Conservation (phyloP, 2,113 vertebrate genomes). For the Chrysochloris asiatica region DNA sequence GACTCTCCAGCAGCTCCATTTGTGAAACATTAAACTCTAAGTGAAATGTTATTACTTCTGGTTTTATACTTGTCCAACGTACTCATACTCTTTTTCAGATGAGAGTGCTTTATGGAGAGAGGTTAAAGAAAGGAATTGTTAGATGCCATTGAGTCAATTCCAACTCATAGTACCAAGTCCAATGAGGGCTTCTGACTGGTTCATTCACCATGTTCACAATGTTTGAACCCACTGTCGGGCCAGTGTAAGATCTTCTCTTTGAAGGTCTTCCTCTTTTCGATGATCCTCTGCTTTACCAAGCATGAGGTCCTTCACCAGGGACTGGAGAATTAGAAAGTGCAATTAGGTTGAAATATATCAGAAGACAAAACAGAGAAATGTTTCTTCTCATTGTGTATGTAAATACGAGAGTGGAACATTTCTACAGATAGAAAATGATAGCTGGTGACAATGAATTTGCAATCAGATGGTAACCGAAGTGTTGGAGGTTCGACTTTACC, state of each 20-base stretch:
- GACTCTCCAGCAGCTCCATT: not conserved
- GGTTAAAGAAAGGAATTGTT: not conserved
- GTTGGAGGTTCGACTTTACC: not conserved
- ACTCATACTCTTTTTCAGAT: not conserved
- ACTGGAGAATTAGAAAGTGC: not conserved
- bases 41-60: not conserved
- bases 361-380: not conserved
- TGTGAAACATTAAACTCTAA: slow-evolving; percentile 5
- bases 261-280: not conserved
- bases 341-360: not conserved
- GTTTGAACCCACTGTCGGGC: not conserved
- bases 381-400: not conserved
- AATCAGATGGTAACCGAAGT: not conserved
- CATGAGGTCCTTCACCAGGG: not conserved
- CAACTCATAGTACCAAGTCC: not conserved
- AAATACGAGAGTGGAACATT: not conserved
- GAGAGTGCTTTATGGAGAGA: not conserved
- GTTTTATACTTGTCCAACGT: slow-evolving; percentile 5
- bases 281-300: not conserved
- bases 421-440: no score
- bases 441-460: not conserved
- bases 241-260: not conserved
- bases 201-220: not conserved
- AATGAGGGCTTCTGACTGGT: no score
- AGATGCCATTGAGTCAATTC: not conserved